Evolutionary conservation across 1,140 invertebrate species (phyloP).

Genomic region (Heliconius hewitsoni): DNA sequence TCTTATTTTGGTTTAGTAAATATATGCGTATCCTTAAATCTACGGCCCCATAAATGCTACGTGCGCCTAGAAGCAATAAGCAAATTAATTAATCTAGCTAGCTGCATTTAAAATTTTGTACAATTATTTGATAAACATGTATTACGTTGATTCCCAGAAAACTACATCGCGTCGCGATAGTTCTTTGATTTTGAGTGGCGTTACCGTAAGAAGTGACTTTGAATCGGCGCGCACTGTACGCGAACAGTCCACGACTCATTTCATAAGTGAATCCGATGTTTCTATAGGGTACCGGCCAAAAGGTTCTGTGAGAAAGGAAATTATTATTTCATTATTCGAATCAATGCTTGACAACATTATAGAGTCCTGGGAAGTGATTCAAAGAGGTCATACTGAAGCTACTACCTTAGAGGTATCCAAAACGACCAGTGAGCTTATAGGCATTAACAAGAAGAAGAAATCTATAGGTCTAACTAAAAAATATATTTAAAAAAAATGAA

Average conservation of each 20-base stretch:
- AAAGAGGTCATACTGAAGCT: conserved; percentile 45
- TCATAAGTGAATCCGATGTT: conserved; percentile 47
- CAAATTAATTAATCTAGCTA: neutral
- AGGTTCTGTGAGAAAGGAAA: conserved; percentile 60
- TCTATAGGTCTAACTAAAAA: conserved; percentile 34
- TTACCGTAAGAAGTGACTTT: conserved; percentile 37
- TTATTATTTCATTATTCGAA: conserved; percentile 63
- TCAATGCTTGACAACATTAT: conserved; percentile 67
- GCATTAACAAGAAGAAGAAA: conserved; percentile 57
- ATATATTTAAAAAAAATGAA: neutral
- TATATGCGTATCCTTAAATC: no score
- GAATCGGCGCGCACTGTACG: conserved; percentile 45
- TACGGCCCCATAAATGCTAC: no score
- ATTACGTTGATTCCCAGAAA: conserved; percentile 39
- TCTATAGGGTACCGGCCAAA: conserved; percentile 43
- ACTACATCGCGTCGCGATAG: conserved; percentile 50
- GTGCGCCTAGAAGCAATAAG: no score
- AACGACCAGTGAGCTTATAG: conserved; percentile 54
- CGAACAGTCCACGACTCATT: conserved; percentile 43
- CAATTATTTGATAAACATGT: conserved; percentile 25
- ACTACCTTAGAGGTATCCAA: conserved; percentile 46
- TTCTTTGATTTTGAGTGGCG: conserved; percentile 46
- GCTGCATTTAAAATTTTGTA: neutral
- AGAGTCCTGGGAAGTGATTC: conserved; percentile 62
- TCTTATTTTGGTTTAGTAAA: no score